A percentile compares a stretch with the other conserved stretches of the same genome.
These are phyloP conservation scores for Brachionichthys hirsutus DNA, from an alignment of 2,113 vertebrate species.

Conservation along the genomic window DNA sequence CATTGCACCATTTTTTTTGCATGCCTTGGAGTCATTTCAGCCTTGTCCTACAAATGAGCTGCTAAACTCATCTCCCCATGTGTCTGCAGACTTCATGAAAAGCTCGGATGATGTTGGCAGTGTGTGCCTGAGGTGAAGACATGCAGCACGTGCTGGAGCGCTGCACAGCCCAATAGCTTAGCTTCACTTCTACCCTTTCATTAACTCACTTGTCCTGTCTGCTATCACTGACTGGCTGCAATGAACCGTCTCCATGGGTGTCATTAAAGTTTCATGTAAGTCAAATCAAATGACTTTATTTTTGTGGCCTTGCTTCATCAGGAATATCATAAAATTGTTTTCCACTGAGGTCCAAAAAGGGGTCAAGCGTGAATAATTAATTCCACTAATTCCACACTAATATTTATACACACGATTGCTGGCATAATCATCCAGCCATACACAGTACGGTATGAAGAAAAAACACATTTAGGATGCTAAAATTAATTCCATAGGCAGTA, in stretches of 20 bases:
- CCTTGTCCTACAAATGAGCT: background rate
- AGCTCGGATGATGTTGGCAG: background rate
- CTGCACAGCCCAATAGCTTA: background rate
- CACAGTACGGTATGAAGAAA: no score
- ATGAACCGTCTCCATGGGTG: background rate
- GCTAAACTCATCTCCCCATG: background rate
- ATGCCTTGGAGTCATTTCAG: background rate
- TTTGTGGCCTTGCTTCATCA: background rate
- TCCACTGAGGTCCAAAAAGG: background rate
- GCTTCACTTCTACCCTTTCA: conserved; percentile 6
- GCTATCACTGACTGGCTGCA: conserved; percentile 1
- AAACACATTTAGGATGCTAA: no score
- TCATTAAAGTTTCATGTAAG: conserved; percentile 12
- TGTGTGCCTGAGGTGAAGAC: background rate
- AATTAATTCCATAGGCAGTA: conserved; percentile 6
- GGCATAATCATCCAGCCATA: background rate
- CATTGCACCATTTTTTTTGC: background rate
- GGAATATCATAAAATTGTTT: background rate
- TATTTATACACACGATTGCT: background rate
- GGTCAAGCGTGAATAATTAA: background rate
- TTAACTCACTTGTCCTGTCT: background rate
- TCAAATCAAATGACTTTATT: background rate
- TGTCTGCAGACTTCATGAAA: background rate
- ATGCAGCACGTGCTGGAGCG: background rate
- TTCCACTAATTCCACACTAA: background rate